Base-by-base conservation (phyloP, 2,888 invertebrate genomes). In the Dasypogon diadema region DNA sequence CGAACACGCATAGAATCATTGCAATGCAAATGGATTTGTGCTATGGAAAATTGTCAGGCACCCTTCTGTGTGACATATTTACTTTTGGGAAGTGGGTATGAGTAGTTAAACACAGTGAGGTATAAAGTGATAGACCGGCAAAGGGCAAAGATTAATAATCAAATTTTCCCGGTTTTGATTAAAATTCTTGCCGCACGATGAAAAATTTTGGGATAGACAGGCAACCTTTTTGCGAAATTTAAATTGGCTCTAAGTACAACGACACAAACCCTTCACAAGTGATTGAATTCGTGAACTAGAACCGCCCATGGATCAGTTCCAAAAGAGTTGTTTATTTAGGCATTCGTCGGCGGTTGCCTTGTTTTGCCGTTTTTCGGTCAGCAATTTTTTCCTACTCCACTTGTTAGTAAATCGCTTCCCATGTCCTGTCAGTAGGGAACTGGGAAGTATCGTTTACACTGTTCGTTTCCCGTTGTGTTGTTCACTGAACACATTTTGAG, bases 291-390 rank as follows among this genome's bases (percentile, higher is more conserved):
- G 21, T 42, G 42, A 42, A 42, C 60, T n/a, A 16, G 2, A 51
- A 16, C 34, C n/a, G 60, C 18, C 60, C 60, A 37, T 60, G 37
- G 60, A 60, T 60, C 60, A 60, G 37, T 37, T 60, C 37, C 34
- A 60, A 60, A 60, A 60, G 21, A 34, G 42, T 37, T 60, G 60
- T 60, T 60, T 60, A 37, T 60, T 60, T 60, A 60, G 60, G 60
- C 21, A 16, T 10, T 60, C 60, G 60, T 60, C 37, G 34, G 21
- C 60, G 34, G 34, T 37, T 8, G 37, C 60, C 21, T 21, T 5
- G 37, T 21, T 18, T 60, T 60, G 18, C 60, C 37, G 37, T 14
- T 58, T 60, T 60, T 60, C 60, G 60, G 60, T 60, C 60, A 60
- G 60, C 60, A 37, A 60, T 60, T 60, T 60, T 60, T 60, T 30